Base-by-base conservation (phyloP, 2,797 vertebrate species). In the Sebastes vulpes region DNA sequence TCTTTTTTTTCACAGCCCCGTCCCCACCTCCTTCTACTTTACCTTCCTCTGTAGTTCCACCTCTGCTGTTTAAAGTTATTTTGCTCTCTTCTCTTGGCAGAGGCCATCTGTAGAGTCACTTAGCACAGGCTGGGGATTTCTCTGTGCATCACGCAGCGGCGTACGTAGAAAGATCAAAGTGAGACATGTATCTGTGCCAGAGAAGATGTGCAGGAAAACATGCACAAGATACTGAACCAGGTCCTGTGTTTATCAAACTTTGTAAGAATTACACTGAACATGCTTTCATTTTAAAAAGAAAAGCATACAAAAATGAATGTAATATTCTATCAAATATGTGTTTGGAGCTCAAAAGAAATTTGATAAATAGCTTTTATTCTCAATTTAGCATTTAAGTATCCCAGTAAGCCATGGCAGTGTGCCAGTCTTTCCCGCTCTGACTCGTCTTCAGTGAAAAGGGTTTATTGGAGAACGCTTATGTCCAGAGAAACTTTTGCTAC, bases 21-120 rank as follows among this genome's bases (percentile, higher is more conserved):
- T 70, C 38, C 14, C 64, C 21, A 31, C 23, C 35, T 32, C 23
- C 20, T 18, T 54, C 26, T 9, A 12, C 38, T 58, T 31, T 65
- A 26, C 66, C 21, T 23, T 38, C 61, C 54, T 77, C 66, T 64
- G 48, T 32, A 48, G 6, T 29, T 83, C 54, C 42, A 18, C 23
- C 70, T 67, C 65, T 77, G 20, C 48, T 58, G 26, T 82, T 74
- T 79, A 20, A 76, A 71, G 67, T 81, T 23, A 50, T 72, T 68
- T 77, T 65, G 29, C 46, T 63, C 59, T 72, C 46, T 74, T 67
- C 68, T 86, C 65, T 78, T 84, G 79, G 79, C 63, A 69, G 63
- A 75, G 32, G 18, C 77, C 84, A 84, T 89, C 81, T 92, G 88
- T 59, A 3, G 50, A 90, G 56, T 77, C 77, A 68, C 83, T 92